Conservation (phyloP, 1,140 invertebrate species). For the Achatina immaculata region DNA sequence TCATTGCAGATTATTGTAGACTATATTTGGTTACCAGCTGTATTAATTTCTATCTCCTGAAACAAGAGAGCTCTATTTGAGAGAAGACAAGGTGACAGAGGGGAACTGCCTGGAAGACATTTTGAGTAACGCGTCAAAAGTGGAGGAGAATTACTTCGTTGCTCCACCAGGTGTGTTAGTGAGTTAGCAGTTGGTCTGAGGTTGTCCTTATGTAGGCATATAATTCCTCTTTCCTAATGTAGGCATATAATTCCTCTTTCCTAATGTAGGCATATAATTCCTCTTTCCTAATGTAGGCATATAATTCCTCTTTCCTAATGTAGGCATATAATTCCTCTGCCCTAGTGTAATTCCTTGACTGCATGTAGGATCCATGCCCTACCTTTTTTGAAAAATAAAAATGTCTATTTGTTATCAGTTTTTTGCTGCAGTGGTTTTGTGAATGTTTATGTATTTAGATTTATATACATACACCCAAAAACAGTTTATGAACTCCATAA, state of each 20-base stretch:
- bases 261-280: background rate
- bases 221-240: background rate
- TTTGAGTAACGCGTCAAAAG: conserved; percentile 80
- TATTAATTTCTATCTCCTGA: background rate
- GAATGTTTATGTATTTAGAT: no score
- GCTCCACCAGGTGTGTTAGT: conserved; percentile 82
- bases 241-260: background rate
- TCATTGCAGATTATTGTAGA: no score
- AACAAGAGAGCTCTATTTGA: conserved; percentile 77
- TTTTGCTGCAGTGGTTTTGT: no score
- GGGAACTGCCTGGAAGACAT: conserved; percentile 78
- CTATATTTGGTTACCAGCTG: no score
- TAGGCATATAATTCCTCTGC: background rate
- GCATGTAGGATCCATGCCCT: no score
- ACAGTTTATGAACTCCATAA: no score
- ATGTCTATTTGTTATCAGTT: no score
- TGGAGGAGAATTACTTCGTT: conserved; percentile 90
- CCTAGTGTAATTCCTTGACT: background rate
- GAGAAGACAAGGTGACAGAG: conserved; percentile 80
- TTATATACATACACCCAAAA: no score
- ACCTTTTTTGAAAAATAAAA: no score
- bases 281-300: background rate
- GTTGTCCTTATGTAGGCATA: background rate
- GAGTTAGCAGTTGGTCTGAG: background rate
- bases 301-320: background rate